A percentile compares a stretch with the other conserved stretches of the same genome.
Evolutionary conservation across 2,797 vertebrate species (phyloP).

Genomic region (Gephyroberyx darwinii): DNA sequence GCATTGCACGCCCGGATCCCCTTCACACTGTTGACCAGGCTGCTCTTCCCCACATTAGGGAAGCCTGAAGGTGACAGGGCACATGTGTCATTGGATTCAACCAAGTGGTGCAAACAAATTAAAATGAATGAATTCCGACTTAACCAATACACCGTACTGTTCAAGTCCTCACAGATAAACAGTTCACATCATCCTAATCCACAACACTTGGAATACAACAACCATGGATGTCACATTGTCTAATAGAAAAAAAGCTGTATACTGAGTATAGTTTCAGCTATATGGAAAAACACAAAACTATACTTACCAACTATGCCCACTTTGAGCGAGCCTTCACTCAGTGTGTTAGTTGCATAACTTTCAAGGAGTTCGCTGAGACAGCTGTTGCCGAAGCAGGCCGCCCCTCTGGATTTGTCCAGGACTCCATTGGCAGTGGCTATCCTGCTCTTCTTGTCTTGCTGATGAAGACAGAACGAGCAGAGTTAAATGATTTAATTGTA

Average conservation of each 20-base stretch:
- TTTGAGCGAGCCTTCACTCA: slow-evolving; percentile 76
- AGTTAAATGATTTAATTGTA: background rate
- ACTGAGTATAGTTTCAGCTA: background rate
- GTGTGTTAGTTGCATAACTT: slow-evolving; percentile 59
- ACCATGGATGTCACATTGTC: too few relatives aligned
- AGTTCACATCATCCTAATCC: too few relatives aligned
- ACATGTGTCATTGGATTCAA: background rate
- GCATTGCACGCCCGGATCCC: slow-evolving; percentile 84
- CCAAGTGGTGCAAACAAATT: background rate
- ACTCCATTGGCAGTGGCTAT: slow-evolving; percentile 54
- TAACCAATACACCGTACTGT: background rate
- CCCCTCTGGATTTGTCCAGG: slow-evolving; percentile 77
- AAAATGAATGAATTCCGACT: background rate
- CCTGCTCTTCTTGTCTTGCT: slow-evolving; percentile 79
- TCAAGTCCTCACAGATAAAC: background rate
- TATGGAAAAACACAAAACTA: background rate
- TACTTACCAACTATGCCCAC: slow-evolving; percentile 91
- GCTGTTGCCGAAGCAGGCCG: slow-evolving; percentile 78
- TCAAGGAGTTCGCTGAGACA: slow-evolving; percentile 84
- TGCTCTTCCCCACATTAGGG: slow-evolving; percentile 97
- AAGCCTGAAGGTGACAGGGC: slow-evolving; percentile 82
- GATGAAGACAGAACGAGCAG: slow-evolving; percentile 8
- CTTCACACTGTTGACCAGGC: slow-evolving; percentile 93
- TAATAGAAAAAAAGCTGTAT: too few relatives aligned
- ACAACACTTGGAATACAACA: background rate